Evolutionary conservation across 1,140 invertebrate genomes (phyloP), one percentile per base, ranked within the genome.

Genomic region (Cotesia vestalis): DNA sequence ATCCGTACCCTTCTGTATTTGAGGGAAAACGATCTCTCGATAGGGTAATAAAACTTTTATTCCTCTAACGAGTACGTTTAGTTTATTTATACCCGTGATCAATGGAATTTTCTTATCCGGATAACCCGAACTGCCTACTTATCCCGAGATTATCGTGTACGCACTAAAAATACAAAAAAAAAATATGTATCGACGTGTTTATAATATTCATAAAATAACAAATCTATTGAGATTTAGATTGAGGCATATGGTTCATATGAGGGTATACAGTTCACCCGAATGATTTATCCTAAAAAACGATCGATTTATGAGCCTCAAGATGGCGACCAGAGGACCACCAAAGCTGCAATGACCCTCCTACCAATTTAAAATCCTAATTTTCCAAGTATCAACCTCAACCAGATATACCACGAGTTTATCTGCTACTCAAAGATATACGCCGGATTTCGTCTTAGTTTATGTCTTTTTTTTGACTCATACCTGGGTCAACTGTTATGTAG

Each of bases 31-130:
- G 66, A 67, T 52, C 68, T 72, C 76, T 79, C 74, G 79, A 84
- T 84, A 79, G 78, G 76, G 75, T 78, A 79, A 76, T 85, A 83
- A 85, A 84, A 85, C 83, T 83, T 83, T 83, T 84, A 85, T 84
- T 84, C 79, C 76, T 80, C 76, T 79, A 83, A 84, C 80, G 77
- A 83, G 79, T 79, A 76, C 74, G 79, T 83, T 81, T 81, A 77
- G 77, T 76, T 83, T 83, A 81, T 84, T 83, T 83, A 83, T 83
- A 83, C 35, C 51, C 51, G 51, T 53, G 51, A 67, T 67, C 66
- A 67, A 67, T 67, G 40, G 52, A 67, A 67, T 67, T 53, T 53
- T 67, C 51, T 67, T 67, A 66, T 67, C 34, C 14, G n/a, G 6
- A 67, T 4, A 36, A 17, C 53, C 53, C 5, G 20, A 57, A 57